phyloP scores from a whole-genome alignment of 53 echinoderm and acorn worm genomes.

The Holothuria scabra region DNA sequence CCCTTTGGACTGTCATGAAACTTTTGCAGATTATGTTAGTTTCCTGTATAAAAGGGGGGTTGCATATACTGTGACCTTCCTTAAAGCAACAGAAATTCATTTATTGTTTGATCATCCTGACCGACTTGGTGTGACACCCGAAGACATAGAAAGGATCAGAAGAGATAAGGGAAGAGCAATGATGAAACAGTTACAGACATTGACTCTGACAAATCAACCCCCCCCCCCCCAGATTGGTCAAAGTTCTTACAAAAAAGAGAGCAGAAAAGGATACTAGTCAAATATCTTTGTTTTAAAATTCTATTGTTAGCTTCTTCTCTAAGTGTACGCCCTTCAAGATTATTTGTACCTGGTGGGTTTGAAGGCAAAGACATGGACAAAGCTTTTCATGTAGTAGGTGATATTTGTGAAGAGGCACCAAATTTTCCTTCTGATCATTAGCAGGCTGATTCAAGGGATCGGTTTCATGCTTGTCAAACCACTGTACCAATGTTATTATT shows the following conservation, averaged over 20 bases:
- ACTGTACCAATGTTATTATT: slow-evolving; percentile 1
- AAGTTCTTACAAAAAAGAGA: slow-evolving; percentile 16
- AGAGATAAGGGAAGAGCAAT: no score
- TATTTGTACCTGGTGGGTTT: slow-evolving; percentile 38
- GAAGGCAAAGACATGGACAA: slow-evolving; percentile 34
- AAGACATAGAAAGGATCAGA: no score
- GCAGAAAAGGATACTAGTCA: slow-evolving; percentile 16
- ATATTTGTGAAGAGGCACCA: not conserved
- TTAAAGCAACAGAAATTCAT: no score
- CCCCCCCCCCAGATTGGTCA: not conserved
- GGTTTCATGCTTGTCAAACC: slow-evolving; percentile 35
- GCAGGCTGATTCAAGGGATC: slow-evolving; percentile 45
- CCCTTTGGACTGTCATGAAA: no score
- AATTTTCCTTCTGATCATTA: slow-evolving; percentile 33
- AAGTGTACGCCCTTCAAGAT: not conserved
- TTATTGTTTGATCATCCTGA: no score
- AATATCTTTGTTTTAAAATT: slow-evolving; percentile 13
- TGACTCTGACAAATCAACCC: no score
- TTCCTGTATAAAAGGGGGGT: no score
- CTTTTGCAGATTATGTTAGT: no score
- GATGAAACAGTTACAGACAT: no score
- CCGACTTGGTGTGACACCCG: no score
- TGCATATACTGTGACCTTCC: no score
- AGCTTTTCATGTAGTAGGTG: not conserved
- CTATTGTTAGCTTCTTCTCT: not conserved